Evolutionary conservation across 2,797 vertebrate species (phyloP).

Genomic region (Hemibagrus guttatus): DNA sequence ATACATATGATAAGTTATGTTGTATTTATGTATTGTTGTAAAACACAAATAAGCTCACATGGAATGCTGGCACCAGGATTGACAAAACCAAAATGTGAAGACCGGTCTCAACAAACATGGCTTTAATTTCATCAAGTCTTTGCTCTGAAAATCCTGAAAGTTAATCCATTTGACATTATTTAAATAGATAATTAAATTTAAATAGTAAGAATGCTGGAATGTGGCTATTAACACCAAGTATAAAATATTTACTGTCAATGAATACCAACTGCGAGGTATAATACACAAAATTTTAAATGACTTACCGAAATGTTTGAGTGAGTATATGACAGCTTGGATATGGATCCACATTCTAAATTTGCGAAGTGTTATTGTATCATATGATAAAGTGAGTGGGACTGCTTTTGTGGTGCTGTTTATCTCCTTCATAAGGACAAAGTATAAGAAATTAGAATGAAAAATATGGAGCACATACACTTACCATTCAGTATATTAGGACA

Average conservation of each 20-base stretch:
- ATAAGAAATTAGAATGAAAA: neutral
- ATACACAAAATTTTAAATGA: neutral
- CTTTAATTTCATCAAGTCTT: slow-evolving; percentile 94
- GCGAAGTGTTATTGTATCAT: slow-evolving; percentile 88
- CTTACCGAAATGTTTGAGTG: slow-evolving; percentile 92
- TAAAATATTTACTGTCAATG: neutral
- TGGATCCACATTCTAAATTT: slow-evolving; percentile 94
- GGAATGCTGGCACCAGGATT: slow-evolving; percentile 89
- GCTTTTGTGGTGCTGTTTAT: slow-evolving; percentile 83
- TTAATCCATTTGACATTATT: slow-evolving; percentile 41
- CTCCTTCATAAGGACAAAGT: slow-evolving; percentile 70
- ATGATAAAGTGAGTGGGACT: slow-evolving; percentile 88
- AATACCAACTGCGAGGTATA: neutral
- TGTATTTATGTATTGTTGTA: neutral
- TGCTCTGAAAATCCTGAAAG: slow-evolving; percentile 90
- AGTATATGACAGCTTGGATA: slow-evolving; percentile 91
- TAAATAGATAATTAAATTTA: neutral
- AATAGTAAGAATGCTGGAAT: neutral
- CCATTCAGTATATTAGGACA: neutral
- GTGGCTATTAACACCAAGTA: neutral
- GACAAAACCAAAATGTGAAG: slow-evolving; percentile 88
- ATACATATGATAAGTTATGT: neutral
- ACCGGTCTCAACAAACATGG: slow-evolving; percentile 90
- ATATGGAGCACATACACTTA: neutral
- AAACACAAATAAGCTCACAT: slow-evolving; percentile 77